Evolutionary conservation across 1,140 invertebrate species (phyloP).

Genomic region (Diorhabda carinulata): DNA sequence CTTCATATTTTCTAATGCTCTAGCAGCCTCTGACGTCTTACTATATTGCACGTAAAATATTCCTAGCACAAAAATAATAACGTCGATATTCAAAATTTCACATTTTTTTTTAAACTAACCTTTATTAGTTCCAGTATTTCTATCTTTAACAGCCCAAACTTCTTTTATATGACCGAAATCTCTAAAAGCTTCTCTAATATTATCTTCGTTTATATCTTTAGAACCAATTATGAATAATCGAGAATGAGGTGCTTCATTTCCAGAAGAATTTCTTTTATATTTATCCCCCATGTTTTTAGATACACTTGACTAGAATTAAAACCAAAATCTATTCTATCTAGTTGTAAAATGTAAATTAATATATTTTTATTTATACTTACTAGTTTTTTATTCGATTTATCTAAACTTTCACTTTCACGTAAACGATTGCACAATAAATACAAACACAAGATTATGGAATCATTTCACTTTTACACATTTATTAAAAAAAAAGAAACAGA

Average conservation of each 20-base stretch:
- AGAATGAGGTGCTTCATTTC: constrained; percentile 76
- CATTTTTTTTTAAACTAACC: constrained; percentile 51
- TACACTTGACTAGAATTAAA: no score
- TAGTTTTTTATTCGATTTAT: no score
- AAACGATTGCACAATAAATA: no score
- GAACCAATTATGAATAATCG: constrained; percentile 84
- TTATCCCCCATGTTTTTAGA: no score
- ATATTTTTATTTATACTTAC: no score
- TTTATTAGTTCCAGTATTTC: constrained; percentile 79
- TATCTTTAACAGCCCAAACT: constrained; percentile 84
- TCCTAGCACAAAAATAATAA: constrained; percentile 46
- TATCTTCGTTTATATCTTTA: constrained; percentile 75
- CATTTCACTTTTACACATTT: no score
- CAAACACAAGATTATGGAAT: no score
- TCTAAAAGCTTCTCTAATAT: constrained; percentile 73
- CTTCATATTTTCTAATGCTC: constrained; percentile 82
- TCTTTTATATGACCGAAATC: constrained; percentile 83
- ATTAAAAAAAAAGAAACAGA: no score
- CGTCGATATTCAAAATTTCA: neutral
- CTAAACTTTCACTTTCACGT: no score
- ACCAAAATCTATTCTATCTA: no score
- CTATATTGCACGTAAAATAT: constrained; percentile 79
- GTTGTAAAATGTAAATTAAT: no score
- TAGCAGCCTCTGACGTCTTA: constrained; percentile 81
- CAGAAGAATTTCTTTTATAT: constrained; percentile 15